Conservation (phyloP, 2,797 vertebrate species). For the Typhlichthys subterraneus region DNA sequence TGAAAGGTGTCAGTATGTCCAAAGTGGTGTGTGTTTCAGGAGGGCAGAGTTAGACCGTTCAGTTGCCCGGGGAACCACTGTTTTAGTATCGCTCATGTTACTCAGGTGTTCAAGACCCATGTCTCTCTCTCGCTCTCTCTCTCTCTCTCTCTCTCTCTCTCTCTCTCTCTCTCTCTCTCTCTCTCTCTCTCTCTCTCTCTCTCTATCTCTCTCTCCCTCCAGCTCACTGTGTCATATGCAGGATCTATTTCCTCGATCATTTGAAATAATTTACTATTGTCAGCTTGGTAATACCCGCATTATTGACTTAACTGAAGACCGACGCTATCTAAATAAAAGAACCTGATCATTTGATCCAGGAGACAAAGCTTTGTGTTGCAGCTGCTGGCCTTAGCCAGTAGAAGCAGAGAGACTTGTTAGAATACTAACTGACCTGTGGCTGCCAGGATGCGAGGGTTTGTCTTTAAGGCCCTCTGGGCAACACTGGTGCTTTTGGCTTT, state of each 20-base stretch:
- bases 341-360: no score
- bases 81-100: slow-evolving; percentile 66
- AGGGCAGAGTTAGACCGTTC: slow-evolving; percentile 42
- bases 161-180: slow-evolving; percentile 1
- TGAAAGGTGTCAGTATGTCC: slow-evolving; percentile 48
- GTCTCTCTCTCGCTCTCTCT: slow-evolving; percentile 8
- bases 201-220: neutral
- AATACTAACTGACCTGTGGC: slow-evolving; percentile 4
- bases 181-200: neutral
- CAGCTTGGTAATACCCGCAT: neutral
- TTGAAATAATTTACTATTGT: slow-evolving; percentile 3
- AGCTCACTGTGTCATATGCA: slow-evolving; percentile 2
- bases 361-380: neutral
- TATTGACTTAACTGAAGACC: neutral
- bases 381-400: neutral
- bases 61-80: slow-evolving; percentile 67
- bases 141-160: neutral
- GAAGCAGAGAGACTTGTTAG: slow-evolving; percentile 16
- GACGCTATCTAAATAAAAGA: slow-evolving; percentile 2
- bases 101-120: slow-evolving; percentile 47
- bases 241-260: slow-evolving; percentile 19
- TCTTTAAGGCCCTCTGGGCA: slow-evolving; percentile 43
- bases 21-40: slow-evolving; percentile 62
- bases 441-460: slow-evolving; percentile 58
- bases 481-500: slow-evolving; percentile 55